Conservation (phyloP, 2,888 invertebrate species). For the Tachystola acroxantha region DNA sequence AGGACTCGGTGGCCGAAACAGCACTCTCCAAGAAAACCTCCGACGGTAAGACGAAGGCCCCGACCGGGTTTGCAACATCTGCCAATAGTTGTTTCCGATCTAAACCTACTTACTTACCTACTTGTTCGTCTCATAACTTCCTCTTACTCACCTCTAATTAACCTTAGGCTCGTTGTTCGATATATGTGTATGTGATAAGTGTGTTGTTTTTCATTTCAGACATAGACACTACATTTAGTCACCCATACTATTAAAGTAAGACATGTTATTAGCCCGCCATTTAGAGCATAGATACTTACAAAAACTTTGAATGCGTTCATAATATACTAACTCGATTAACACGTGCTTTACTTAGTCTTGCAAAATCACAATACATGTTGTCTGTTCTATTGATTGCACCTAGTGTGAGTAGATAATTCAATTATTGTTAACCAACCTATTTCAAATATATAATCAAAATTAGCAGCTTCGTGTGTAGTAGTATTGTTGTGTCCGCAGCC, state of each 20-base stretch:
- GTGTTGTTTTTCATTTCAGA: conserved; percentile 11
- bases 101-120: conserved; percentile 26
- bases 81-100: conserved; percentile 33
- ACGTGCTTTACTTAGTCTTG: conserved; percentile 8
- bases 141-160: conserved; percentile 52
- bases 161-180: conserved; percentile 3
- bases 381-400: conserved; percentile 7
- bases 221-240: conserved; percentile 6
- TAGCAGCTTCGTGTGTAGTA: too few species aligned
- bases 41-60: conserved; percentile 82
- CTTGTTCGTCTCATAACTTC: conserved; percentile 46
- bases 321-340: conserved; percentile 1
- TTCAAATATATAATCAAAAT: too few species aligned
- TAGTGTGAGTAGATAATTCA: conserved; percentile 7
- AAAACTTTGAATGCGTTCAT: neutral
- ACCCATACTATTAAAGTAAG: neutral
- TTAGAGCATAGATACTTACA: neutral
- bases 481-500: too few species aligned
- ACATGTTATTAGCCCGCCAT: neutral
- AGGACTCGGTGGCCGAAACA: conserved; percentile 89
- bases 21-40: conserved; percentile 89
- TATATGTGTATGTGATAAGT: conserved; percentile 15
- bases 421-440: neutral
- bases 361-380: conserved; percentile 3
- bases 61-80: conserved; percentile 25